These are phyloP conservation scores for Hirudo medicinalis DNA, from an alignment of 1,140 invertebrate species.

Conservation along the genomic window DNA sequence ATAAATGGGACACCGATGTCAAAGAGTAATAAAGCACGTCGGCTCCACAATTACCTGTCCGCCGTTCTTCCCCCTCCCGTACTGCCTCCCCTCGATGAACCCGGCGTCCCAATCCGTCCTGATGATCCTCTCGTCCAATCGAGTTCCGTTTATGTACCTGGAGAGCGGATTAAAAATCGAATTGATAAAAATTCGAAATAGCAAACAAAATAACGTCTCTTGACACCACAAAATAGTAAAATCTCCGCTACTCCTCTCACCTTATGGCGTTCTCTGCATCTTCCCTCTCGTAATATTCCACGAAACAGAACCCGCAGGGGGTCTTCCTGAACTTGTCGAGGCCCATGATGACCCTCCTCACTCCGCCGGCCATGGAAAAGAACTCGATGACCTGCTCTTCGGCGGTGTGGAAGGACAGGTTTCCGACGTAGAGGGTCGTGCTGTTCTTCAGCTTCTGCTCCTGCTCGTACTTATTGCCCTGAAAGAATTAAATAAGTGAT, in stretches of 20 bases:
- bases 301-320: conserved; percentile 98
- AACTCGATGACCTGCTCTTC: conserved; percentile 98
- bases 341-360: conserved; percentile 92
- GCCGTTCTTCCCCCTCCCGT: conserved; percentile 91
- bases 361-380: conserved; percentile 87
- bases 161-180: too few relatives aligned
- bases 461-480: conserved; percentile 83
- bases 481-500: conserved; percentile 27
- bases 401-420: conserved; percentile 94
- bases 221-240: too few relatives aligned
- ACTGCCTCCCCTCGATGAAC: conserved; percentile 94
- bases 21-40: too few relatives aligned
- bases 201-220: too few relatives aligned
- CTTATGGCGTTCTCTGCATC: conserved; percentile 90
- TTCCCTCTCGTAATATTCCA: conserved; percentile 79
- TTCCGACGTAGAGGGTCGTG: conserved; percentile 86
- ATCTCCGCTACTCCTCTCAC: conserved; percentile 9
- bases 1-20: too few relatives aligned
- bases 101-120: conserved; percentile 98
- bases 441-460: conserved; percentile 62
- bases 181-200: too few relatives aligned
- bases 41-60: conserved; percentile 61
- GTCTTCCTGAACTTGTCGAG: conserved; percentile 95
- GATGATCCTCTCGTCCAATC: conserved; percentile 90
- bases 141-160: conserved; percentile 80